Evolutionary conservation across 2,113 vertebrate species (phyloP).

Genomic region (Prunella fulvescens): DNA sequence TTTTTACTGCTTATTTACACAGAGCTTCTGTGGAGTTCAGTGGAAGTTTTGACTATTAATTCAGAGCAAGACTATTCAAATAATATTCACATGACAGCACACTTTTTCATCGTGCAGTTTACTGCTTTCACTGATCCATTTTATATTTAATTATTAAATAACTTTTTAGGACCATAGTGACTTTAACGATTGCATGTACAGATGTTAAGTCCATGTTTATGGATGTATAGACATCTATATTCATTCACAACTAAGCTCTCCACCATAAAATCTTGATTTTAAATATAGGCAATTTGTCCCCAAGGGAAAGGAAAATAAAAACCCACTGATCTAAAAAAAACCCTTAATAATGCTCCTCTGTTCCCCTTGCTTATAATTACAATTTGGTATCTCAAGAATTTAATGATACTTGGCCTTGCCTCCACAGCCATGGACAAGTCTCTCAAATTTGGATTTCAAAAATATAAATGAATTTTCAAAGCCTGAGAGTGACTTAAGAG

Average conservation of each 20-base stretch:
- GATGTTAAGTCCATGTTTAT: not conserved
- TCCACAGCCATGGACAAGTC: not conserved
- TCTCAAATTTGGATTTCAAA: not conserved
- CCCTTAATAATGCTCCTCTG: rapidly evolving
- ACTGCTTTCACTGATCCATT: not conserved
- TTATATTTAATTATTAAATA: not conserved
- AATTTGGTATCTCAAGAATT: not conserved
- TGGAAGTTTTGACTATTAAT: not conserved
- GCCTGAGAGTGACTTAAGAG: not conserved
- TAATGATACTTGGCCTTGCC: not conserved
- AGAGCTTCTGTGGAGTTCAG: not conserved
- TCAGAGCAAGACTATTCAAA: not conserved
- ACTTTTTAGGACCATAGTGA: not conserved
- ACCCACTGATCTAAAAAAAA: not conserved
- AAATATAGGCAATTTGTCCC: not conserved
- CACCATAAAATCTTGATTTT: not conserved
- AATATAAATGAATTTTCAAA: not conserved
- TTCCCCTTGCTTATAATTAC: not conserved
- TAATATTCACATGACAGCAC: not conserved
- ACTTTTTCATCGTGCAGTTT: not conserved
- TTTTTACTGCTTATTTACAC: not conserved
- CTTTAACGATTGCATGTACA: not conserved
- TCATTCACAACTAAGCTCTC: not conserved
- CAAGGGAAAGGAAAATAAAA: not conserved
- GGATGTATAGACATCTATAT: not conserved